Evolutionary conservation across 2,888 invertebrate species (phyloP).

Genomic region (Acrobasis suavella): DNA sequence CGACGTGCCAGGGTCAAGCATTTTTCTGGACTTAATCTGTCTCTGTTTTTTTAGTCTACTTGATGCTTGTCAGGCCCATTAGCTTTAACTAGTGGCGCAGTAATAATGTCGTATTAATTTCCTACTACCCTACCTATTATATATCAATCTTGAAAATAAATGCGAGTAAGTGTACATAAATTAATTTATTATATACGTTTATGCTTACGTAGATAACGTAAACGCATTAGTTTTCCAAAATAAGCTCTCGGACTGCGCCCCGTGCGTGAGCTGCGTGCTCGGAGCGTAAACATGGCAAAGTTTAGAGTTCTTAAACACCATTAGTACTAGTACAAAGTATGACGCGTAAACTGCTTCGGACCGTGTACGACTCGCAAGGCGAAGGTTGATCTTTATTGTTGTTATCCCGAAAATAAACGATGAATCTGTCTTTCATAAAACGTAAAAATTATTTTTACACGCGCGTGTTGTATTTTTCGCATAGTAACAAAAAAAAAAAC

Average conservation of each 20-base stretch:
- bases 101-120: too few relatives aligned
- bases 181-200: slow-evolving; percentile 1
- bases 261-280: slow-evolving; percentile 64
- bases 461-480: slow-evolving; percentile 4
- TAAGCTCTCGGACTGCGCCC: slow-evolving; percentile 21
- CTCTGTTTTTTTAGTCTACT: too few relatives aligned
- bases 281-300: slow-evolving; percentile 62
- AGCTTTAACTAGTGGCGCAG: too few relatives aligned
- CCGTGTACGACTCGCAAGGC: slow-evolving; percentile 41
- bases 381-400: slow-evolving; percentile 50
- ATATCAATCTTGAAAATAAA: too few relatives aligned
- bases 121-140: too few relatives aligned
- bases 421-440: slow-evolving; percentile 22
- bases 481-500: neutral
- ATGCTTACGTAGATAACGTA: slow-evolving; percentile 28
- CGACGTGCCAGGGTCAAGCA: too few relatives aligned
- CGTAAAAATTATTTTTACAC: slow-evolving; percentile 21
- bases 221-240: slow-evolving; percentile 31
- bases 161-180: too few relatives aligned
- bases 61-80: too few relatives aligned
- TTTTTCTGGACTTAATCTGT: too few relatives aligned
- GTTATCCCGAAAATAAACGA: slow-evolving; percentile 29
- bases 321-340: slow-evolving; percentile 39
- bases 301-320: slow-evolving; percentile 59
- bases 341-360: slow-evolving; percentile 32